Conservation (phyloP, 2,113 vertebrate genomes). For the Mus musculus region GRCm39 chr3:128751001-128751500, state of each 20-base stretch:
- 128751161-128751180: neutral
- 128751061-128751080: neutral
- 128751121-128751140: neutral
- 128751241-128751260: neutral
- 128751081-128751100: neutral
- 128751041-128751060: neutral
- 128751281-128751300: neutral
- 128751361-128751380: neutral
- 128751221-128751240: neutral
- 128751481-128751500: neutral
- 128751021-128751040: neutral
- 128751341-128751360: neutral
- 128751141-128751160: neutral
- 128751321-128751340: neutral
- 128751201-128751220: neutral
- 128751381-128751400: neutral
- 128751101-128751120: neutral
- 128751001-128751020: neutral
- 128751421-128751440: too few species aligned
- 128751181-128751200: neutral
- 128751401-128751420: neutral
- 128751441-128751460: neutral
- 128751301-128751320: neutral
- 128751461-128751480: neutral
- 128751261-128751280: neutral